Conservation (phyloP, 2,888 invertebrate genomes). For the Gordius sp. region DNA sequence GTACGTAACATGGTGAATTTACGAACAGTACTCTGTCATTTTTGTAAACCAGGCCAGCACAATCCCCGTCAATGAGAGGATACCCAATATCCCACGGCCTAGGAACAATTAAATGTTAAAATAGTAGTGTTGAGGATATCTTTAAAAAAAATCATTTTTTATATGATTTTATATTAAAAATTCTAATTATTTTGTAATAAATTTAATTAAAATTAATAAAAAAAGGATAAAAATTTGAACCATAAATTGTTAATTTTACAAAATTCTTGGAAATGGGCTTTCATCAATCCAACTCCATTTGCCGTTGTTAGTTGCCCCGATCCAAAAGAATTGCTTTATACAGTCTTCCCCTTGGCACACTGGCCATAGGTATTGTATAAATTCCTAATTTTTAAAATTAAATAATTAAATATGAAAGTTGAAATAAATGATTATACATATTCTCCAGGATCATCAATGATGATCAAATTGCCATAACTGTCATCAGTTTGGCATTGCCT, state of each 20-base stretch:
- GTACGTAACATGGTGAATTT: conserved; percentile 2
- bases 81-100: conserved; percentile 2
- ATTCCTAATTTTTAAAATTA: not conserved
- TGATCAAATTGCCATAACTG: not conserved
- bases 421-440: conserved; percentile 1
- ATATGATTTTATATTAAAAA: not conserved
- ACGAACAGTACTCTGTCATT: not conserved
- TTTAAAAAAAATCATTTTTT: not conserved
- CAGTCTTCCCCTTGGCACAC: not conserved
- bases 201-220: no score
- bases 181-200: no score
- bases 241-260: no score
- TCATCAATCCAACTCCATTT: conserved; percentile 7
- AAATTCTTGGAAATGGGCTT: not conserved
- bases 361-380: conserved; percentile 13
- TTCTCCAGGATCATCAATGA: conserved; percentile 11
- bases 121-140: no score
- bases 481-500: not conserved
- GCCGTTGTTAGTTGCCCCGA: not conserved
- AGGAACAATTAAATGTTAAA: not conserved
- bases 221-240: no score
- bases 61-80: not conserved
- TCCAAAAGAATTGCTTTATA: conserved; percentile 7
- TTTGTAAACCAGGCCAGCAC: not conserved
- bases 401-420: not conserved